A percentile compares a stretch with the other conserved stretches of the same genome.
These are phyloP conservation scores for Hemicordylus capensis DNA, from an alignment of 2,113 vertebrate species.

Conservation along the genomic window DNA sequence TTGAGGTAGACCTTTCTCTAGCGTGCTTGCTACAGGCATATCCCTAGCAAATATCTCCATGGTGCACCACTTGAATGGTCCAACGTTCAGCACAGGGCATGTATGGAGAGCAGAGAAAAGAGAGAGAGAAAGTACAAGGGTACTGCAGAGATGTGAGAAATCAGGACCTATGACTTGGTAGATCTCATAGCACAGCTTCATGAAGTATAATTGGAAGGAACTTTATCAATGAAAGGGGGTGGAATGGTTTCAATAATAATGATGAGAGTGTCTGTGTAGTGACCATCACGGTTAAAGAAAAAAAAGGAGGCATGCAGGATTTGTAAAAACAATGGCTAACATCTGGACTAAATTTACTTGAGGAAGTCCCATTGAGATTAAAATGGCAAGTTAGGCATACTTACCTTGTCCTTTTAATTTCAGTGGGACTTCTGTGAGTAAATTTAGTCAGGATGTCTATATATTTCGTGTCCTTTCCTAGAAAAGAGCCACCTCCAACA, in stretches of 20 bases:
- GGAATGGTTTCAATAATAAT: neutral
- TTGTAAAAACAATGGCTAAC: too few relatives aligned
- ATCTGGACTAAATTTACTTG: too few relatives aligned
- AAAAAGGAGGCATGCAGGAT: neutral
- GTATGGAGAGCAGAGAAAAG: neutral
- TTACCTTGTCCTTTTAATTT: too few relatives aligned
- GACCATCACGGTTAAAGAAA: neutral
- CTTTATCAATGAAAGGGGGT: neutral
- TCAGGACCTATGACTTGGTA: neutral
- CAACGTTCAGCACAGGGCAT: neutral
- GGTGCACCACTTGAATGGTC: neutral
- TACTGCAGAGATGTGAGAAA: neutral
- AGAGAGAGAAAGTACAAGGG: neutral
- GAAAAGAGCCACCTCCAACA: neutral
- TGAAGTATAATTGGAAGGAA: neutral
- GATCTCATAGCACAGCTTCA: neutral
- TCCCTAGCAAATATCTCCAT: neutral
- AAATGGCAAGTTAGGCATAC: too few relatives aligned
- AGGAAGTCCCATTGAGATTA: too few relatives aligned
- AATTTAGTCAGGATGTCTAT: neutral
- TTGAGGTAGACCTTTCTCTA: neutral
- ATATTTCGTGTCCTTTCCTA: neutral
- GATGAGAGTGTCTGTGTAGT: neutral
- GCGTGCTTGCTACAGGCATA: neutral
- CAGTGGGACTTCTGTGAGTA: too few relatives aligned